These are phyloP conservation scores for Fopius arisanus DNA, from an alignment of 1,140 invertebrate genomes.

Conservation along the genomic window DNA sequence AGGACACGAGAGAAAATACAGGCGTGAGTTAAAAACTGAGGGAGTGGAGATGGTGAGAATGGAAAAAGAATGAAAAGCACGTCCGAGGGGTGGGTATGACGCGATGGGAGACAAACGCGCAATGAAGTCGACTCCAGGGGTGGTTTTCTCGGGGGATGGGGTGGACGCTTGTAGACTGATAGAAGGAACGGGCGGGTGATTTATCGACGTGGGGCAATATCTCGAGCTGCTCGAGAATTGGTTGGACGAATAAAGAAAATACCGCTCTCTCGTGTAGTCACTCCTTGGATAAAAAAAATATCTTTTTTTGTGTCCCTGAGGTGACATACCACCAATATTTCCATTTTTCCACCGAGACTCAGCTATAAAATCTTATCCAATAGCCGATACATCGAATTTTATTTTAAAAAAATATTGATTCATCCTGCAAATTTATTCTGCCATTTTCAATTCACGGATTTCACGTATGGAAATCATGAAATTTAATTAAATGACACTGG, in stretches of 20 bases:
- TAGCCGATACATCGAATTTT: too few relatives aligned
- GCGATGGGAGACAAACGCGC: conserved; percentile 50
- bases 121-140: conserved; percentile 53
- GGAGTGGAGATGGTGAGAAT: conserved; percentile 25
- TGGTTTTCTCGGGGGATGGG: conserved; percentile 34
- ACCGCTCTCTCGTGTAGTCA: neutral
- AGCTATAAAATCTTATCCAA: too few relatives aligned
- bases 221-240: conserved; percentile 41
- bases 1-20: neutral
- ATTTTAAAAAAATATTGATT: too few relatives aligned
- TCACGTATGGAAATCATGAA: too few relatives aligned
- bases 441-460: too few relatives aligned
- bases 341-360: conserved; percentile 21
- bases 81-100: conserved; percentile 43
- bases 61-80: conserved; percentile 38
- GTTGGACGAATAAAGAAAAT: conserved; percentile 42
- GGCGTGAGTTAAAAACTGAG: conserved; percentile 25
- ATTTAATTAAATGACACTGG: too few relatives aligned
- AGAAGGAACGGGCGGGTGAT: conserved; percentile 42
- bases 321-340: conserved; percentile 30
- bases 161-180: conserved; percentile 32
- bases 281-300: conserved; percentile 22
- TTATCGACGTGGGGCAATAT: conserved; percentile 44
- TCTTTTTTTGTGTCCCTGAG: conserved; percentile 21
- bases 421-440: too few relatives aligned